Conservation (phyloP, 2,888 invertebrate species). For the Euphydryas editha region DNA sequence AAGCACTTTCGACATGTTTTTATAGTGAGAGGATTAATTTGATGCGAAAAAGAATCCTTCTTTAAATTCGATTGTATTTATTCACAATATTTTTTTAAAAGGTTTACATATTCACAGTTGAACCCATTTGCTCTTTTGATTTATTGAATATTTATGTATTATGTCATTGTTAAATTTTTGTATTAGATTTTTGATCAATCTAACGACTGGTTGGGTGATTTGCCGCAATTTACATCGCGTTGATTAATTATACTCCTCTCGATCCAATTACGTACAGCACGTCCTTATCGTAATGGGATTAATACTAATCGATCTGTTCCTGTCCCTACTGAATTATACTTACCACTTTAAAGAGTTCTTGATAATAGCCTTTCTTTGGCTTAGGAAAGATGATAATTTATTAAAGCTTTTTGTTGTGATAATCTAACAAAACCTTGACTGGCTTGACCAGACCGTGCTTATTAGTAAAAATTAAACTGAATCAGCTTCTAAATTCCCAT, state of each 20-base stretch:
- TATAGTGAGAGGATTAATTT: conserved; percentile 6
- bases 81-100: not conserved
- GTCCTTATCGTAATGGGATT: conserved; percentile 11
- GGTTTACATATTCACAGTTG: not conserved
- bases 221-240: conserved; percentile 24
- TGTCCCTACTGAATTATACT: not conserved
- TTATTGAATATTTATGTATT: too few species aligned
- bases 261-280: conserved; percentile 1
- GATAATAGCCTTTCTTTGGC: not conserved
- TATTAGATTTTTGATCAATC: not conserved
- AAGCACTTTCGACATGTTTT: conserved; percentile 13
- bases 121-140: too few species aligned
- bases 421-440: too few species aligned
- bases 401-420: not conserved
- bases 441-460: too few species aligned
- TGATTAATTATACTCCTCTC: conserved; percentile 29
- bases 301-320: not conserved
- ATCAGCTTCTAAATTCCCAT: too few species aligned
- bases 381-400: too few species aligned
- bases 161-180: not conserved
- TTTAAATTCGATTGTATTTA: not conserved
- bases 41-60: not conserved
- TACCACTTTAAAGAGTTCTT: not conserved
- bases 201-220: conserved; percentile 6
- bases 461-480: too few species aligned